A percentile compares a stretch with the other conserved stretches of the same genome.
phyloP scores from a whole-genome alignment of 2,888 invertebrate genomes.

The Chalcosyrphus nemorum region DNA sequence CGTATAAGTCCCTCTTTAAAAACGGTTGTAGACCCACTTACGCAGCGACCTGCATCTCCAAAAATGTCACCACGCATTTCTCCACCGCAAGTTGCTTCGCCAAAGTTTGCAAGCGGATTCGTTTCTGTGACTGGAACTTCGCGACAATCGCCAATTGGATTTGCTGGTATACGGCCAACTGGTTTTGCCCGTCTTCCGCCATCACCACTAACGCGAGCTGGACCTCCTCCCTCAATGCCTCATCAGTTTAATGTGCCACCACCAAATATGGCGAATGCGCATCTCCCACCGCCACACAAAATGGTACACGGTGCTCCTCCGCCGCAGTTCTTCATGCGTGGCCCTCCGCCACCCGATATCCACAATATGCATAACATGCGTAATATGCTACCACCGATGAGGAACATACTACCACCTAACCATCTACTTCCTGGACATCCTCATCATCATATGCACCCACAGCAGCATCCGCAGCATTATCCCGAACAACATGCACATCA shows the following conservation, averaged over 20 bases:
- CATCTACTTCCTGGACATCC: conserved; percentile 39
- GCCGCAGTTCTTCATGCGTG: conserved; percentile 65
- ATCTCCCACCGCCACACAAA: conserved; percentile 36
- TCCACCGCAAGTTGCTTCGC: conserved; percentile 50
- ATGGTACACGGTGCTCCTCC: conserved; percentile 50
- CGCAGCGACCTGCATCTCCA: conserved; percentile 68
- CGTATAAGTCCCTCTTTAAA: conserved; percentile 62
- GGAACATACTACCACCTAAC: conserved; percentile 40
- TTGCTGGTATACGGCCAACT: conserved; percentile 74
- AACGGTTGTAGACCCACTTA: conserved; percentile 50
- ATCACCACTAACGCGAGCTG: conserved; percentile 75
- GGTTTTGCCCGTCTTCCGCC: conserved; percentile 77
- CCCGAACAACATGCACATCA: conserved; percentile 21
- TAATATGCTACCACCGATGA: conserved; percentile 61
- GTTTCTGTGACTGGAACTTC: conserved; percentile 19
- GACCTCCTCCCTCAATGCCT: conserved; percentile 69
- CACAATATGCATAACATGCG: conserved; percentile 57
- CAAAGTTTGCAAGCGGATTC: conserved; percentile 68
- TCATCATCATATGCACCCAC: conserved; percentile 44
- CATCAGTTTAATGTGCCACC: conserved; percentile 76
- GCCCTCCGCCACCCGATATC: conserved; percentile 46
- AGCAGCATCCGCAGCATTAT: conserved; percentile 27
- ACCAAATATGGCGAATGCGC: conserved; percentile 60
- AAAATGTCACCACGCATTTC: conserved; percentile 71
- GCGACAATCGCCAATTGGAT: conserved; percentile 73